These are phyloP conservation scores for Strigops habroptila DNA, from an alignment of 2,113 vertebrate species.

Conservation along the genomic window DNA sequence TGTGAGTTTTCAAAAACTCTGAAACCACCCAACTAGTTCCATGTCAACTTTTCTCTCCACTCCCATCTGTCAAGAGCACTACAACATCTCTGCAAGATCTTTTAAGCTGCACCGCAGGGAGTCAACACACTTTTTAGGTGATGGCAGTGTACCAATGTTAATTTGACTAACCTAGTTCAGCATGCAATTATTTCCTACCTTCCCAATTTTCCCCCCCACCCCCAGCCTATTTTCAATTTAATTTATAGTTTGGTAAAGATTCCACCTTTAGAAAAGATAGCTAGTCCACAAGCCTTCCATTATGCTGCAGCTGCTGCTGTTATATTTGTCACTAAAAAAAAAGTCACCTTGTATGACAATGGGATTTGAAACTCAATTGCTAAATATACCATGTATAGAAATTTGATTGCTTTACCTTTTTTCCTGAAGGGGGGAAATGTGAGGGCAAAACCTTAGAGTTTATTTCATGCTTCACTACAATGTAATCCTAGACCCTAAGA, in stretches of 20 bases:
- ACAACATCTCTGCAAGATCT: not conserved
- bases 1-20: not conserved
- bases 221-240: constrained; percentile 15
- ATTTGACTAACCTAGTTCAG: constrained; percentile 52
- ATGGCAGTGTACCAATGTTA: constrained; percentile 38
- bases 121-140: not conserved
- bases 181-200: constrained; percentile 8
- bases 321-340: constrained; percentile 45
- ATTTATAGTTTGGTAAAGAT: constrained; percentile 58
- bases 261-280: constrained; percentile 57
- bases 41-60: not conserved
- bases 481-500: constrained; percentile 42
- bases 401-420: constrained; percentile 32
- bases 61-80: not conserved
- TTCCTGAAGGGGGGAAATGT: constrained; percentile 25
- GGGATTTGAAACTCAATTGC: constrained; percentile 45
- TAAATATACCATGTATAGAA: constrained; percentile 10
- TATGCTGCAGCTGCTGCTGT: constrained; percentile 44
- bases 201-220: not conserved
- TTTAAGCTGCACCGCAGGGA: constrained; percentile 16
- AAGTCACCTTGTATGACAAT: constrained; percentile 21
- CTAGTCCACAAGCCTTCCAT: constrained; percentile 21
- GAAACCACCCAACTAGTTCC: not conserved
- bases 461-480: constrained; percentile 68
- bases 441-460: constrained; percentile 32